Percentiles rank a stretch among this genome's conserved stretches.
Evolutionary conservation across 1,140 invertebrate species (phyloP).

Genomic region (Drosophila azteca): DNA sequence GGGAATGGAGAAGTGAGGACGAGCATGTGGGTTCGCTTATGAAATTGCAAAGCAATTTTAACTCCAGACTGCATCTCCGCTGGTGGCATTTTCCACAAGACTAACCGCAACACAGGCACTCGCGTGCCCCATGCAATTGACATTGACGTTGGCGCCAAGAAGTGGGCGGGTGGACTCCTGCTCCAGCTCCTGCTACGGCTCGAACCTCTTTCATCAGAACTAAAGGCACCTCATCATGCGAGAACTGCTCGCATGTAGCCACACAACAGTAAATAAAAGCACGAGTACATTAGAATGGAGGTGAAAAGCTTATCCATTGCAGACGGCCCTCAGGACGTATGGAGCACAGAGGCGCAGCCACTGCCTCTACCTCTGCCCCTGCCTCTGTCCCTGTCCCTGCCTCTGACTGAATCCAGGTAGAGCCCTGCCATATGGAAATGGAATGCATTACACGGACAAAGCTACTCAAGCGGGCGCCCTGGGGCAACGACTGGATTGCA

Average conservation of each 20-base stretch:
- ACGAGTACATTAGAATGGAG: slow-evolving; percentile 33
- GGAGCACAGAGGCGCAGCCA: neutral
- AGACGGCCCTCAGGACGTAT: slow-evolving; percentile 15
- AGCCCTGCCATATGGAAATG: slow-evolving; percentile 15
- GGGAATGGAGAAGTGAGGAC: slow-evolving; percentile 24
- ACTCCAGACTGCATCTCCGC: slow-evolving; percentile 54
- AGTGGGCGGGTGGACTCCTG: slow-evolving; percentile 8
- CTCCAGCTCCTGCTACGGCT: slow-evolving; percentile 15
- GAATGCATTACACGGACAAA: slow-evolving; percentile 31
- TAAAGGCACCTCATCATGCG: slow-evolving; percentile 22
- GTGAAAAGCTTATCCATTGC: slow-evolving; percentile 3
- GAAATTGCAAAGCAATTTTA: slow-evolving; percentile 50
- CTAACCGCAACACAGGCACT: slow-evolving; percentile 40
- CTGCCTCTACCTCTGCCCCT: too few species aligned
- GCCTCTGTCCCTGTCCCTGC: too few species aligned
- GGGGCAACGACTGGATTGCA: slow-evolving; percentile 66
- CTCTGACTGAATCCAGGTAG: too few species aligned
- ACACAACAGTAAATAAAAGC: slow-evolving; percentile 38
- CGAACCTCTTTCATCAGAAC: slow-evolving; percentile 45
- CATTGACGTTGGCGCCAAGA: slow-evolving; percentile 40
- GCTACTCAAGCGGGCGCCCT: slow-evolving; percentile 46
- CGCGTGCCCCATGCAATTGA: slow-evolving; percentile 52
- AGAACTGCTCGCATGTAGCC: slow-evolving; percentile 6
- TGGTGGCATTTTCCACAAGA: slow-evolving; percentile 64
- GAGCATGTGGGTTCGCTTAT: slow-evolving; percentile 3